Conservation (phyloP, 2,113 vertebrate species). For the Cettia cetti region DNA sequence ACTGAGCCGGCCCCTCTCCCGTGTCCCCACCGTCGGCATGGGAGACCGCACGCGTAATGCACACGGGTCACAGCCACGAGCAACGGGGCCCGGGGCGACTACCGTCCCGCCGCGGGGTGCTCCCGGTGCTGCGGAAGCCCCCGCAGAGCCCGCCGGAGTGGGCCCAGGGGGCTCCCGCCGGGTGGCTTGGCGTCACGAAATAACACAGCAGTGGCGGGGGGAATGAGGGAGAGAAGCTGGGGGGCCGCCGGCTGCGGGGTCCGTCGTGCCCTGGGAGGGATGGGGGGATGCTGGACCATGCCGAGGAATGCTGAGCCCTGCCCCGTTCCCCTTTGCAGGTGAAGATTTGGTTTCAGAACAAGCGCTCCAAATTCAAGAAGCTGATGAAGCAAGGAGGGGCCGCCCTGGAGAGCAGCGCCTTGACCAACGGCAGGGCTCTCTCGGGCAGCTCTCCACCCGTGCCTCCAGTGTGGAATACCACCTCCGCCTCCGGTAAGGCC, state of each 20-base stretch:
- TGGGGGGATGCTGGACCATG: not conserved
- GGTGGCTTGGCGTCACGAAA: not conserved
- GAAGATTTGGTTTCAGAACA: conserved; percentile 99
- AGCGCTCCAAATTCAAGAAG: conserved; percentile 99
- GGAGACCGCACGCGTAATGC: not conserved
- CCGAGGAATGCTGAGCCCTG: not conserved
- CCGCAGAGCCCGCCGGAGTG: not conserved
- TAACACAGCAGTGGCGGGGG: not conserved
- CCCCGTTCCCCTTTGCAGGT: conserved; percentile 74
- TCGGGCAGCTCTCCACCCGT: conserved; percentile 88
- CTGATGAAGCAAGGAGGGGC: conserved; percentile 92
- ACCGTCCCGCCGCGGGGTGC: not conserved
- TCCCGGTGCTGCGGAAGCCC: not conserved
- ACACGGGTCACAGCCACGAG: not conserved
- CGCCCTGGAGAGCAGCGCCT: conserved; percentile 83
- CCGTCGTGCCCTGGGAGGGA: not conserved
- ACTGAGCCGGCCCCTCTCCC: not conserved
- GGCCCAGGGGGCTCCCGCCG: not conserved
- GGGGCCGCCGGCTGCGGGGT: too few relatives aligned
- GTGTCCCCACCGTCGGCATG: not conserved
- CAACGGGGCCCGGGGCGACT: not conserved
- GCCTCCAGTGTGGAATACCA: conserved; percentile 91
- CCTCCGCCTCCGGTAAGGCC: conserved; percentile 86
- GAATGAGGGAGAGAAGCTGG: not conserved
- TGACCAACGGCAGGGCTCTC: conserved; percentile 89